phyloP scores from a whole-genome alignment of 2,888 invertebrate genomes.

The Drosophila bunnanda region DNA sequence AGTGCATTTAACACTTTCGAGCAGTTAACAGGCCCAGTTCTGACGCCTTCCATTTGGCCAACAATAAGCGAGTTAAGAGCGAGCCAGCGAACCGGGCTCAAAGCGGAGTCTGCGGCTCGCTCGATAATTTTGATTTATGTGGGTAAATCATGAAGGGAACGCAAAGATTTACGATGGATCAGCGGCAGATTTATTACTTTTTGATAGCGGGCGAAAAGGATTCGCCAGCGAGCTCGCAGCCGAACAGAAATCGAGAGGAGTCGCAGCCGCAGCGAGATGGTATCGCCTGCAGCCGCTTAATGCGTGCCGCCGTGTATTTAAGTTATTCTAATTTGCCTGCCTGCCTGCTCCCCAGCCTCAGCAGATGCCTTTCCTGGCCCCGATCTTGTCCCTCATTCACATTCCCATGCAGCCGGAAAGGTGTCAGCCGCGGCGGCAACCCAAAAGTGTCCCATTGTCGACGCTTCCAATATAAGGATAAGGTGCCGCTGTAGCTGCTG shows the following conservation, averaged over 20 bases:
- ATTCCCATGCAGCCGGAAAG: slow-evolving; percentile 43
- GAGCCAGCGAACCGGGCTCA: slow-evolving; percentile 1
- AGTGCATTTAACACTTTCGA: slow-evolving; percentile 77
- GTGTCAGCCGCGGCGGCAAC: slow-evolving; percentile 55
- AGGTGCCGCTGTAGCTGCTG: slow-evolving; percentile 29
- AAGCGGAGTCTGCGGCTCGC: slow-evolving; percentile 62
- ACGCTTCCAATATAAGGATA: slow-evolving; percentile 30
- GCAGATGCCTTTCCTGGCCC: slow-evolving; percentile 8
- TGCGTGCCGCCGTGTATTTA: slow-evolving; percentile 77
- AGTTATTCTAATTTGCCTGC: slow-evolving; percentile 75
- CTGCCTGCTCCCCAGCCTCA: slow-evolving; percentile 1
- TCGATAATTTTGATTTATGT: slow-evolving; percentile 84
- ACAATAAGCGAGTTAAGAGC: slow-evolving; percentile 6
- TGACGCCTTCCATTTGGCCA: slow-evolving; percentile 20
- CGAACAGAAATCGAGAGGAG: slow-evolving; percentile 40
- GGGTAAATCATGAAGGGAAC: slow-evolving; percentile 82
- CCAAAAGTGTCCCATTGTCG: slow-evolving; percentile 42
- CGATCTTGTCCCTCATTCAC: slow-evolving; percentile 1
- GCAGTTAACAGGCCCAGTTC: slow-evolving; percentile 65
- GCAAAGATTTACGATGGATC: slow-evolving; percentile 83
- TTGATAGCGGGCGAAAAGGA: slow-evolving; percentile 77
- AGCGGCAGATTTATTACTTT: slow-evolving; percentile 83
- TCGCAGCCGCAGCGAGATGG: slow-evolving; percentile 13
- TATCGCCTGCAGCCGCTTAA: slow-evolving; percentile 53
- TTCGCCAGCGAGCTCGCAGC: slow-evolving; percentile 34